These are phyloP conservation scores for Crematogaster levior DNA, from an alignment of 2,888 invertebrate genomes.

Conservation along the genomic window DNA sequence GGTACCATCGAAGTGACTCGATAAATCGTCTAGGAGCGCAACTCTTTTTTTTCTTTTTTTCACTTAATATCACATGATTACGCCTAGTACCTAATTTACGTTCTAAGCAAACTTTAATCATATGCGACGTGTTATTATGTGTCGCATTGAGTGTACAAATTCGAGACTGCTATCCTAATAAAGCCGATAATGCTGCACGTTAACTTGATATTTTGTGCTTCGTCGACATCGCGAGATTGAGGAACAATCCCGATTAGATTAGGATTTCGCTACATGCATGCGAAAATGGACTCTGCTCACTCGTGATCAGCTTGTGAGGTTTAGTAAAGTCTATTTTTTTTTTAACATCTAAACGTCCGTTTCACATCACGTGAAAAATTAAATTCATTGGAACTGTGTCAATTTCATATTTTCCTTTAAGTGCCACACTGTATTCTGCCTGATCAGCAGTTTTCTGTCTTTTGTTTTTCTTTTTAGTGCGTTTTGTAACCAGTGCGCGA, in stretches of 20 bases:
- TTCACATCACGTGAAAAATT: neutral
- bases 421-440: constrained; percentile 30
- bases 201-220: constrained; percentile 54
- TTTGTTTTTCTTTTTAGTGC: constrained; percentile 57
- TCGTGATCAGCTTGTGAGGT: neutral
- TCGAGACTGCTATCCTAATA: constrained; percentile 61
- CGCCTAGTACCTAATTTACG: constrained; percentile 72
- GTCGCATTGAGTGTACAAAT: constrained; percentile 34
- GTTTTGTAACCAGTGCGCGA: constrained; percentile 72
- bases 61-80: constrained; percentile 83
- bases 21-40: constrained; percentile 74
- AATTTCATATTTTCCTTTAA: neutral
- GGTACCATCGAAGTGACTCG: constrained; percentile 67
- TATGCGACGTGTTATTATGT: constrained; percentile 30
- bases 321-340: neutral
- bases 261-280: neutral
- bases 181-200: constrained; percentile 55
- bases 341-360: neutral
- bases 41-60: constrained; percentile 50
- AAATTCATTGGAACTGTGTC: neutral
- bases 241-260: neutral
- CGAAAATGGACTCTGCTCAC: neutral
- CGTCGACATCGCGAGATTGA: constrained; percentile 13
- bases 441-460: neutral
- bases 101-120: constrained; percentile 71